These are phyloP conservation scores for Taphrorychus bicolor DNA, from an alignment of 2,888 invertebrate genomes.

Conservation along the genomic window DNA sequence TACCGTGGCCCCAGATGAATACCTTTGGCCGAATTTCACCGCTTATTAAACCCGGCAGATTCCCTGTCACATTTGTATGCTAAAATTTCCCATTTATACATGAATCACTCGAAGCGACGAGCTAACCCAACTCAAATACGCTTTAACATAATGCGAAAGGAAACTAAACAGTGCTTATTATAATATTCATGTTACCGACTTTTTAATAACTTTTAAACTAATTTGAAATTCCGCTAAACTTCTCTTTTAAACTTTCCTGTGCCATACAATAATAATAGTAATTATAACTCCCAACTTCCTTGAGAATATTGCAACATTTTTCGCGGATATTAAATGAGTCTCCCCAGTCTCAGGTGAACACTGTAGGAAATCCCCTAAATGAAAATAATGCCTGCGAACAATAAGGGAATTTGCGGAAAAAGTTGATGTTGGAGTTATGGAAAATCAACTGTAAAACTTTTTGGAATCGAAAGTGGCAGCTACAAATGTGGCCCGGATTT, in stretches of 20 bases:
- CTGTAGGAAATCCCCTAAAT: slow-evolving; percentile 10
- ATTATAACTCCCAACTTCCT: slow-evolving; percentile 15
- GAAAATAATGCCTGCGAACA: background rate
- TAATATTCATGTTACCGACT: slow-evolving; percentile 26
- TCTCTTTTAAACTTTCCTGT: slow-evolving; percentile 16
- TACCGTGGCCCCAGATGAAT: background rate
- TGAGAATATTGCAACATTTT: slow-evolving; percentile 17
- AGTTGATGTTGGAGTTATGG: background rate
- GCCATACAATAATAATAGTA: slow-evolving; percentile 21
- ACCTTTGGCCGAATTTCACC: background rate
- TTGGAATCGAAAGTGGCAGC: background rate
- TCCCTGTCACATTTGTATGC: slow-evolving; percentile 7
- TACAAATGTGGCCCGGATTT: slow-evolving; percentile 1
- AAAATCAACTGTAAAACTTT: background rate
- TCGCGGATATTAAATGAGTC: slow-evolving; percentile 11
- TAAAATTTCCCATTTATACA: slow-evolving; percentile 7
- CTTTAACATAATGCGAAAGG: slow-evolving; percentile 10
- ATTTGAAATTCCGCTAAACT: slow-evolving; percentile 29
- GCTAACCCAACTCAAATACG: slow-evolving; percentile 13
- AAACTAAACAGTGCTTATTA: slow-evolving; percentile 29
- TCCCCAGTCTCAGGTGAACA: slow-evolving; percentile 15
- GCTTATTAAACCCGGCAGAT: background rate
- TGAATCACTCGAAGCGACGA: slow-evolving; percentile 3
- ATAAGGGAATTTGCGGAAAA: slow-evolving; percentile 1
- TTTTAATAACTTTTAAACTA: slow-evolving; percentile 36